Base-by-base conservation (phyloP, 2,888 invertebrate species). In the Linnaemya tessellans region DNA sequence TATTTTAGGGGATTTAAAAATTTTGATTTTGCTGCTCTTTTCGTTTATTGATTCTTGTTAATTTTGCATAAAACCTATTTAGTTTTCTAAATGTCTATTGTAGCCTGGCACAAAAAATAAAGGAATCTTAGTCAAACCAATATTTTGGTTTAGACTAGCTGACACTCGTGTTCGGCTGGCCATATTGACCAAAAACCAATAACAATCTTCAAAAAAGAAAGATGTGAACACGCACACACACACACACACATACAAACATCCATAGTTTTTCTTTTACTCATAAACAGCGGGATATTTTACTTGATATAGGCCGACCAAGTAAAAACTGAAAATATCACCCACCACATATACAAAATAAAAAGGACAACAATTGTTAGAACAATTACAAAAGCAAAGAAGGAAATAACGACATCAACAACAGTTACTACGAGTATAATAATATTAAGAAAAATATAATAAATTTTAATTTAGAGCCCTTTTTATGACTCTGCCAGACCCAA, bases 251-350 rank as follows among this genome's bases (percentile, higher is more conserved):
- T n/a, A n/a, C 30, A 30, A 30, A 30, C 2, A 3, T 30, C n/a
- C n/a, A n/a, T n/a, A n/a, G 68, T 38, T 68, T 49, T 78, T 51
- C 54, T 65, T 54, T 75, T 67, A 49, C 65, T 70, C 25, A 51
- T 20, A 51, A 86, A 80, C 87, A 85, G 84, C 87, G 83, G 87
- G 87, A 75, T 43, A 84, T 79, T 83, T 84, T 77, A 68, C 84
- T 87, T 87, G 86, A 87, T 85, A 56, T 84, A 70, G 49, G 75
- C 87, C 87, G 87, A 20, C 74, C 81, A 78, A 75, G 41, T 8
- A 62, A 49, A 11, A 46, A 38, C 30, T 46, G 73, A 75, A 84
- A 86, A 86, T 81, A 83, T 86, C 77, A 86, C 81, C 81, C 84
- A 81, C 78, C 51, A 67, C 15, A 38, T 25, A 51, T 13, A 80